Conservation (phyloP, 2,888 invertebrate genomes). For the Cynaeus angustus region DNA sequence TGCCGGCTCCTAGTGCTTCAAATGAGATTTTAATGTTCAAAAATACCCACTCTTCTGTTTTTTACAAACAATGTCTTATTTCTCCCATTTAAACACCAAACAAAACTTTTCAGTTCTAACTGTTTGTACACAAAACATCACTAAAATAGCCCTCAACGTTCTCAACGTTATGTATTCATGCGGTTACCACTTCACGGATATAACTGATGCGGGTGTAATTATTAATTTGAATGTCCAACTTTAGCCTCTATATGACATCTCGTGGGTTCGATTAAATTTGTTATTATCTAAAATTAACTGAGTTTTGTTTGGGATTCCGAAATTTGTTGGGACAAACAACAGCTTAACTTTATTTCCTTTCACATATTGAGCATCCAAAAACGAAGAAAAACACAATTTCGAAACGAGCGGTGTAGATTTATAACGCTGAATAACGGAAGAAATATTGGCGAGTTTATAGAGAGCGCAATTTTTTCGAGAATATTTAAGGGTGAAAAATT, state of each 20-base stretch:
- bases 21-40: conserved; percentile 1
- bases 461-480: conserved; percentile 11
- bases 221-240: conserved; percentile 17
- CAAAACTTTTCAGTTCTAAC: neutral
- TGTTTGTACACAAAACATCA: neutral
- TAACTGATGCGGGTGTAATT: conserved; percentile 28
- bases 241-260: conserved; percentile 11
- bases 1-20: neutral
- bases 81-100: neutral
- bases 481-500: conserved; percentile 2
- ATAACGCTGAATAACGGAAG: conserved; percentile 9
- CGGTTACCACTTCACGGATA: conserved; percentile 25
- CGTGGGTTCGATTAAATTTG: conserved; percentile 26
- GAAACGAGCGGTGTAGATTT: conserved; percentile 9
- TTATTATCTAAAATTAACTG: neutral
- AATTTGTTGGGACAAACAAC: neutral
- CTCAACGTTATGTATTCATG: conserved; percentile 18
- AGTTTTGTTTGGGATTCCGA: neutral
- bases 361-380: conserved; percentile 1
- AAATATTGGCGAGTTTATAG: conserved; percentile 10
- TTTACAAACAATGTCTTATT: neutral
- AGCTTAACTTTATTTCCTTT: conserved; percentile 12
- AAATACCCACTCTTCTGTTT: neutral
- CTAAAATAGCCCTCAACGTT: conserved; percentile 12
- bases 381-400: conserved; percentile 15